Percentiles rank a stretch among this genome's conserved stretches.
Evolutionary conservation across 2,113 vertebrate genomes (phyloP).

Genomic region (Megaceryle torquata): DNA sequence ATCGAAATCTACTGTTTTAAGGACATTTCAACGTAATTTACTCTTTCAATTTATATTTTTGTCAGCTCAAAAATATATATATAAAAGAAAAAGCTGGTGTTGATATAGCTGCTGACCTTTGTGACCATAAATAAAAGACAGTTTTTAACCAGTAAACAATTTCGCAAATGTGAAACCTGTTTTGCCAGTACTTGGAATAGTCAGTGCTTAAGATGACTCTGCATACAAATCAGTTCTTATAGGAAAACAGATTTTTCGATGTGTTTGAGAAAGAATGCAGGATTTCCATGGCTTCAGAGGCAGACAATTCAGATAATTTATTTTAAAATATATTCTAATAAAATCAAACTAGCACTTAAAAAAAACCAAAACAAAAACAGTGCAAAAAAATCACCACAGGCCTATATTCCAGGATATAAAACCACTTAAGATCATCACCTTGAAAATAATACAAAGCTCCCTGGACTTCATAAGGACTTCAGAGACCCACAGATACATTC

Average conservation of each 20-base stretch:
- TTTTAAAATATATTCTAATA: neutral
- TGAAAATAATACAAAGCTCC: neutral
- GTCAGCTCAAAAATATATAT: neutral
- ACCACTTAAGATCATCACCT: neutral
- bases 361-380: neutral
- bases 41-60: constrained; percentile 53
- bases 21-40: constrained; percentile 39
- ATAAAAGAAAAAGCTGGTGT: neutral
- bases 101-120: constrained; percentile 55
- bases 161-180: constrained; percentile 45
- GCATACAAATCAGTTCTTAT: constrained; percentile 38
- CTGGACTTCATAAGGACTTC: neutral
- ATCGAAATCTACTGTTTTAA: constrained; percentile 23
- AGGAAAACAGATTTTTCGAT: neutral
- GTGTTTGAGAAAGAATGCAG: neutral
- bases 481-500: neutral
- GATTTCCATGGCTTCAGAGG: neutral
- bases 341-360: neutral
- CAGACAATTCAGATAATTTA: neutral
- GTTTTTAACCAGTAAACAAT: constrained; percentile 55
- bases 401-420: neutral
- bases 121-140: constrained; percentile 38
- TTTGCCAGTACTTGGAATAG: constrained; percentile 33
- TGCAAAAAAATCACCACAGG: neutral
- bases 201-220: neutral